Percentiles rank a stretch among this genome's conserved stretches.
These are phyloP conservation scores for Drosophila elegans DNA, from an alignment of 1,140 invertebrate genomes.

Conservation along the genomic window DNA sequence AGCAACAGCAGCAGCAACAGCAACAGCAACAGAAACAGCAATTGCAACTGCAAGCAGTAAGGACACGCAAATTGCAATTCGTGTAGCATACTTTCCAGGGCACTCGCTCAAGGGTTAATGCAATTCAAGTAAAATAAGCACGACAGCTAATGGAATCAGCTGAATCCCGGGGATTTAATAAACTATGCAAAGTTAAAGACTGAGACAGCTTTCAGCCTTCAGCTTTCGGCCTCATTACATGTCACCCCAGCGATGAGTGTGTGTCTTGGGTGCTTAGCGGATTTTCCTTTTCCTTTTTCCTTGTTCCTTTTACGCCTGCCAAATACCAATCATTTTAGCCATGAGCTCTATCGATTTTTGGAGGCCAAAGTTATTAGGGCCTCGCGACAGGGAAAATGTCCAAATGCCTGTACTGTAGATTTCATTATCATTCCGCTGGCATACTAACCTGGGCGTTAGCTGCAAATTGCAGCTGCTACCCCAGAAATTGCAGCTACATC, in stretches of 20 bases:
- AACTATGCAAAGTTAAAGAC: conserved; percentile 42
- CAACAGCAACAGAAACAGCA: conserved; percentile 5
- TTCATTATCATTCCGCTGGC: conserved; percentile 25
- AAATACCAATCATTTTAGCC: conserved; percentile 40
- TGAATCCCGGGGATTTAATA: conserved; percentile 23
- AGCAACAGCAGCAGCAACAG: conserved; percentile 27
- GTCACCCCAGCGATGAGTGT: conserved; percentile 23
- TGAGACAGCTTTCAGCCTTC: conserved; percentile 3
- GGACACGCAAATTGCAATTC: conserved; percentile 56
- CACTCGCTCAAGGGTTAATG: conserved; percentile 31
- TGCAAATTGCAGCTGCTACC: conserved; percentile 22
- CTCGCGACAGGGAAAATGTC: conserved; percentile 5
- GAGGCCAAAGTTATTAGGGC: conserved; percentile 52
- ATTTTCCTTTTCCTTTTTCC: conserved; percentile 17
- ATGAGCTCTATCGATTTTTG: conserved; percentile 53
- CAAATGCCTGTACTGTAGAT: conserved; percentile 9
- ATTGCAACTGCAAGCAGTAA: conserved; percentile 12
- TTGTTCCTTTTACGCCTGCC: neutral
- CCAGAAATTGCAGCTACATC: neutral
- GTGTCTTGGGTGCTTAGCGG: conserved; percentile 49
- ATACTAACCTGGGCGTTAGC: conserved; percentile 11
- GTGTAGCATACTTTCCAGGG: conserved; percentile 53
- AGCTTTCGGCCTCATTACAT: conserved; percentile 41
- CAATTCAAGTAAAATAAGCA: conserved; percentile 26
- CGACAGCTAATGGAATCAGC: conserved; percentile 35